These are phyloP conservation scores for Cacatua alba DNA, from an alignment of 2,113 vertebrate species.

Conservation along the genomic window DNA sequence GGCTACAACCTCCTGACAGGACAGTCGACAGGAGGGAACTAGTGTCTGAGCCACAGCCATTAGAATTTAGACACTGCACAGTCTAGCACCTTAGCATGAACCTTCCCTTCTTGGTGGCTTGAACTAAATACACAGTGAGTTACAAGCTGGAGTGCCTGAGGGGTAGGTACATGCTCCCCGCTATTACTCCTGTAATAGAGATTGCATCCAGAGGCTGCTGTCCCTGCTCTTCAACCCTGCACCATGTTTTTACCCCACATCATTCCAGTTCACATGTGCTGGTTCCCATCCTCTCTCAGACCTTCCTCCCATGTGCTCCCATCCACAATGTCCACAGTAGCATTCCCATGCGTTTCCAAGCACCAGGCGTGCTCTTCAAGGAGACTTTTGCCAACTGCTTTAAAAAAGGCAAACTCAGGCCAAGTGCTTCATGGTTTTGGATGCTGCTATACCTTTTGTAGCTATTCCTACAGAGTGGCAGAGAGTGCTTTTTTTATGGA, in stretches of 20 bases:
- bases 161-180: not conserved
- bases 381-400: not conserved
- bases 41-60: not conserved
- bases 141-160: not conserved
- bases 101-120: not conserved
- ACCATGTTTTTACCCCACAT: not conserved
- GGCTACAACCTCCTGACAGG: not conserved
- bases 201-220: not conserved
- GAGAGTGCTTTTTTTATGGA: not conserved
- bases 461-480: not conserved
- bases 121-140: not conserved
- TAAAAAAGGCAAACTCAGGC: not conserved
- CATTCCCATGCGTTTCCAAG: not conserved
- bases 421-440: not conserved
- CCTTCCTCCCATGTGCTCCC: not conserved
- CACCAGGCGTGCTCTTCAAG: not conserved
- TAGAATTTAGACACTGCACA: not conserved
- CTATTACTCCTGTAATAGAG: not conserved
- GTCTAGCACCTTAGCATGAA: not conserved
- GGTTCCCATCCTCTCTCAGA: not conserved
- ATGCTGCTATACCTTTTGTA: not conserved
- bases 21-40: not conserved
- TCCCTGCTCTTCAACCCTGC: not conserved
- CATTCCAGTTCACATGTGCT: not conserved
- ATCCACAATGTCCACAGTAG: fast-evolving